phyloP scores from a whole-genome alignment of 2,113 vertebrate species.

The Brachyistius frenatus region DNA sequence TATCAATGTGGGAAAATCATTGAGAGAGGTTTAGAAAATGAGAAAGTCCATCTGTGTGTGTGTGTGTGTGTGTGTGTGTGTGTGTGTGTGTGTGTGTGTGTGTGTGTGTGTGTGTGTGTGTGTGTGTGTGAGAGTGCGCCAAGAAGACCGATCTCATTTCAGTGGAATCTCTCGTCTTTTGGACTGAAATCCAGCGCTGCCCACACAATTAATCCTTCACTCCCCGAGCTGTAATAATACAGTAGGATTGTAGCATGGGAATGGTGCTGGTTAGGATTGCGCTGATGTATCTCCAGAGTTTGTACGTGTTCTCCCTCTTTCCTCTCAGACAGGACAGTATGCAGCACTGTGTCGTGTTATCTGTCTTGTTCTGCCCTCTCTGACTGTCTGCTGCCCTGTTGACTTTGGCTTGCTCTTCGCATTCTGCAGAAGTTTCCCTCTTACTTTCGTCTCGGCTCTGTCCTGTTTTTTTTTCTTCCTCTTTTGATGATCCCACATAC shows the following conservation, averaged over 20 bases:
- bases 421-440: slow-evolving; percentile 42
- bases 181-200: slow-evolving; percentile 50
- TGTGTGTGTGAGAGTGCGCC: slow-evolving; percentile 26
- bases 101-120: slow-evolving; percentile 9
- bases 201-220: slow-evolving; percentile 62
- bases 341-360: slow-evolving; percentile 17
- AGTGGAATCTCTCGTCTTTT: slow-evolving; percentile 69
- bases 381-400: slow-evolving; percentile 60
- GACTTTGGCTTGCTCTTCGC: slow-evolving; percentile 58
- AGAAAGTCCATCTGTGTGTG: slow-evolving; percentile 22
- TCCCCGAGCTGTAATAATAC: slow-evolving; percentile 44
- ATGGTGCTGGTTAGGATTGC: neutral
- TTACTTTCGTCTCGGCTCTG: neutral
- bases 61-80: slow-evolving; percentile 14
- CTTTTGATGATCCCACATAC: slow-evolving; percentile 62
- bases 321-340: neutral
- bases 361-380: slow-evolving; percentile 19
- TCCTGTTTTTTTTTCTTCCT: neutral
- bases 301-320: neutral
- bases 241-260: slow-evolving; percentile 37
- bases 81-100: slow-evolving; percentile 4
- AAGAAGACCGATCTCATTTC: slow-evolving; percentile 68
- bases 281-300: slow-evolving; percentile 32
- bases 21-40: slow-evolving; percentile 39
- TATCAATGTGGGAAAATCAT: slow-evolving; percentile 63